Evolutionary conservation across 2,888 invertebrate species (phyloP), one percentile per base, ranked within the genome.

Genomic region (Chymomyza procnemis): DNA sequence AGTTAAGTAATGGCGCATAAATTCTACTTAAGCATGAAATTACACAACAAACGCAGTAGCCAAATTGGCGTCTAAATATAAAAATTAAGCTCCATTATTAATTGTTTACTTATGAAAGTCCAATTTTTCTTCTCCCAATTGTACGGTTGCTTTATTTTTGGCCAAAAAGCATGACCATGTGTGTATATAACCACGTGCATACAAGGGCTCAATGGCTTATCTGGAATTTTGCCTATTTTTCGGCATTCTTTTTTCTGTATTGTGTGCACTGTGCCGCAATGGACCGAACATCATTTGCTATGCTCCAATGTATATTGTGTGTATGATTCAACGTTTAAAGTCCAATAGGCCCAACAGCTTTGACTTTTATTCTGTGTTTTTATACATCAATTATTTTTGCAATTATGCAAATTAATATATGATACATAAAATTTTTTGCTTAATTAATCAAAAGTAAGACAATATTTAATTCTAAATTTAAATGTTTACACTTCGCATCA

Each of bases 1-100:
- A 57, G 58, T 84, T 76, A 75, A 57, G 69, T 58, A 84, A 72
- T 50, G n/a, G n/a, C 61, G 57, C 64, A 66, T 65, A 67, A 71
- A 67, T 66, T 64, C 57, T 69, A 71, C 55, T 76, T 58, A 54
- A 65, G 65, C 72, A 47, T 66, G 48, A 69, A 77, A 75, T 75
- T 72, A 60, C 64, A 72, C 71, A 59, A 67, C 59, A 46, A 62
- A 60, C 26, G 52, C 47, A 34, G 50, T 8, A 50, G 19, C 19
- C 19, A n/a, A 50, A n/a, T 50, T 41, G 34, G 34, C 34, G 34
- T 41, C 34, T 12, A 41, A 41, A 41, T 41, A 41, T 41, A 41
- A 41, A 41, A 19, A 50, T 50, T 50, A 52, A 52, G 63, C 46
- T 62, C 12, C 60, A 66, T 52, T 59, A 73, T 64, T 75, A 73